Evolutionary conservation across 2,888 invertebrate genomes (phyloP).

Genomic region (Andrena marginata): DNA sequence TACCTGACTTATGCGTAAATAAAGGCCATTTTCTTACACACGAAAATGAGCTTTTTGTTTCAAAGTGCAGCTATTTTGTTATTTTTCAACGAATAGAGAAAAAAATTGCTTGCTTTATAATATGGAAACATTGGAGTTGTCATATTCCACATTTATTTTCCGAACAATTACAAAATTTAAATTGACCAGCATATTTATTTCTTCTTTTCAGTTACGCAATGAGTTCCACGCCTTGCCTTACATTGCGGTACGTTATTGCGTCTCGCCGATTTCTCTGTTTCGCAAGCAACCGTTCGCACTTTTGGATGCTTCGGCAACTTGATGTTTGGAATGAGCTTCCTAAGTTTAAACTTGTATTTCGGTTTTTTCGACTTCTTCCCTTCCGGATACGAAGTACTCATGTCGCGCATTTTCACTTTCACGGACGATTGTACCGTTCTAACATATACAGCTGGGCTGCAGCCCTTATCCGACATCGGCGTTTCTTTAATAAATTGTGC

Average conservation of each 20-base stretch:
- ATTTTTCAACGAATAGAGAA: too few species aligned
- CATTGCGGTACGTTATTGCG: conserved; percentile 34
- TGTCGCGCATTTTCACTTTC: conserved; percentile 64
- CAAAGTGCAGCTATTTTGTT: too few species aligned
- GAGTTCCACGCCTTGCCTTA: conserved; percentile 17
- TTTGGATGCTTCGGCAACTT: conserved; percentile 52
- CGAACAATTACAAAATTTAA: neutral
- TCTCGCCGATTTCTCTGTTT: conserved; percentile 35
- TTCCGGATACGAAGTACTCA: conserved; percentile 56
- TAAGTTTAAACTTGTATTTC: conserved; percentile 42
- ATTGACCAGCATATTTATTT: neutral
- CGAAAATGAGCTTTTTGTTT: too few species aligned
- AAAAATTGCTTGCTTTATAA: neutral
- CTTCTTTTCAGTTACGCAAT: conserved; percentile 16
- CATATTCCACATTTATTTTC: neutral
- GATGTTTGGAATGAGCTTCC: conserved; percentile 39
- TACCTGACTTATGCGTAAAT: too few species aligned
- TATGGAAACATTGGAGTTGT: neutral
- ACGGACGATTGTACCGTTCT: conserved; percentile 65
- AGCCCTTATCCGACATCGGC: conserved; percentile 54
- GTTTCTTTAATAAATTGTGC: conserved; percentile 7
- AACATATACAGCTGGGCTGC: conserved; percentile 45
- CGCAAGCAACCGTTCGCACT: conserved; percentile 61
- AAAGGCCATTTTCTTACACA: too few species aligned
- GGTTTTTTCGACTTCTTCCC: neutral